These are phyloP conservation scores for Drosophila obscura DNA, from an alignment of 1,140 invertebrate genomes.

Conservation along the genomic window DNA sequence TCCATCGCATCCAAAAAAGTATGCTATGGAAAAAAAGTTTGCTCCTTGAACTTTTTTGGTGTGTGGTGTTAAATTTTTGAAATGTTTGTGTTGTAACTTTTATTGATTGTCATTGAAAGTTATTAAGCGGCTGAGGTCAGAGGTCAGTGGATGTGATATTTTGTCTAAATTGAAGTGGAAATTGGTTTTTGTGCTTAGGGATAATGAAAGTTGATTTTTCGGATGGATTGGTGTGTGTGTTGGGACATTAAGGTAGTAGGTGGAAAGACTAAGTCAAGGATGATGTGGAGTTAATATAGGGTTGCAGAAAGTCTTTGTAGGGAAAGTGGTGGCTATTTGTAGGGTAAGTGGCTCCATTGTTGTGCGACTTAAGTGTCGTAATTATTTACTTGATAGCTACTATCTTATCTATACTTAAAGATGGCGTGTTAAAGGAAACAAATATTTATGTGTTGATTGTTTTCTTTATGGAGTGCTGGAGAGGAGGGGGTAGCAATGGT, in stretches of 20 bases:
- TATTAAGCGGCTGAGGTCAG: slow-evolving; percentile 35
- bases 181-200: slow-evolving; percentile 11
- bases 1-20: slow-evolving; percentile 36
- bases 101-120: slow-evolving; percentile 17
- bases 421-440: too few species aligned
- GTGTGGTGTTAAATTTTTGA: slow-evolving; percentile 20
- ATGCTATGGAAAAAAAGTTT: slow-evolving; percentile 43
- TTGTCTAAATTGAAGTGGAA: slow-evolving; percentile 30
- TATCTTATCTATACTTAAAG: too few species aligned
- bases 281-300: too few species aligned
- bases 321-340: too few species aligned
- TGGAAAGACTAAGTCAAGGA: too few species aligned
- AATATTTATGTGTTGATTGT: too few species aligned
- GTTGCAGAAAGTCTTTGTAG: too few species aligned
- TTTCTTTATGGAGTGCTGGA: too few species aligned
- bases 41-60: slow-evolving; percentile 11
- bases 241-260: slow-evolving; percentile 12
- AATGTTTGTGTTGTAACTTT: slow-evolving; percentile 37
- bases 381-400: too few species aligned
- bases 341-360: too few species aligned
- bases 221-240: slow-evolving; percentile 31
- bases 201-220: slow-evolving; percentile 24
- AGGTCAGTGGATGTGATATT: slow-evolving; percentile 12
- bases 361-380: too few species aligned
- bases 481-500: too few species aligned